phyloP scores from a whole-genome alignment of 2,113 vertebrate genomes.

The Catagonus wagneri region DNA sequence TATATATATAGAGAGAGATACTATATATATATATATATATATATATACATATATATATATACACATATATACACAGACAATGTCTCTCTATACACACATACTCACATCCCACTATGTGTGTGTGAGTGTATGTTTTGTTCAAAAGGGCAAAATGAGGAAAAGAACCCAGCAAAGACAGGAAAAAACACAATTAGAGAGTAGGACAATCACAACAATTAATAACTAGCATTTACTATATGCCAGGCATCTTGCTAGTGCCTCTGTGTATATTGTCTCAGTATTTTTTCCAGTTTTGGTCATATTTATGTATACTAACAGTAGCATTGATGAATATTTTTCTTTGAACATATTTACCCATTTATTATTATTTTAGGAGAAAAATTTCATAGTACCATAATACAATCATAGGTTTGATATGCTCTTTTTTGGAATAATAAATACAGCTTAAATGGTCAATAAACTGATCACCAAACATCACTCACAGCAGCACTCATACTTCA shows the following conservation, averaged over 20 bases:
- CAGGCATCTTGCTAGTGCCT: not conserved
- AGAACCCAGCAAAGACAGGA: not conserved
- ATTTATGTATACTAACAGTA: not conserved
- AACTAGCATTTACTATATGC: not conserved
- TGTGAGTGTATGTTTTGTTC: not conserved
- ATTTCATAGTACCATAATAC: not conserved
- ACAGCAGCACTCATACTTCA: not conserved
- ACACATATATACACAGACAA: too few relatives aligned
- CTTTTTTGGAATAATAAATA: slow-evolving; percentile 13
- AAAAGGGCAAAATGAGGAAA: not conserved
- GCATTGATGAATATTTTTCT: not conserved
- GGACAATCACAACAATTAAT: not conserved
- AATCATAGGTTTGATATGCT: slow-evolving; percentile 1
- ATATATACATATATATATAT: not conserved
- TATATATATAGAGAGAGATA: not conserved
- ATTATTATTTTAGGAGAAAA: not conserved
- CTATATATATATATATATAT: too few relatives aligned
- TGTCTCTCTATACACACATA: not conserved
- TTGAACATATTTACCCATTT: not conserved
- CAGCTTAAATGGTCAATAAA: not conserved
- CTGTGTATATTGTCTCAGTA: not conserved
- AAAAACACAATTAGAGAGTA: not conserved
- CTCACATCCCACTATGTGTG: not conserved
- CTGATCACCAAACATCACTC: not conserved
- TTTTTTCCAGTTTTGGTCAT: not conserved